phyloP scores from a whole-genome alignment of 2,113 vertebrate genomes.

The Gopherus flavomarginatus region DNA sequence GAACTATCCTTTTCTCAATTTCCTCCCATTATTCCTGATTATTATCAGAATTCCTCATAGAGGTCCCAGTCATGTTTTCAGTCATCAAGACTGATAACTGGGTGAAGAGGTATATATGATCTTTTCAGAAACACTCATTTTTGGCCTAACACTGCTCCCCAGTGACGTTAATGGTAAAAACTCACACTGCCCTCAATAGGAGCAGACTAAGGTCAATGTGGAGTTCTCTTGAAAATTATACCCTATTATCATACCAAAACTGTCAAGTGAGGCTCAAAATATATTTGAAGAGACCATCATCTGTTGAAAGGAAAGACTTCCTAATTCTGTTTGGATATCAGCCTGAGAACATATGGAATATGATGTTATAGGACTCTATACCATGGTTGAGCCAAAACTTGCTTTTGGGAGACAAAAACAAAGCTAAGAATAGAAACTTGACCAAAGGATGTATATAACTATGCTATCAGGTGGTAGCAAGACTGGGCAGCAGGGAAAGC shows the following conservation, averaged over 20 bases:
- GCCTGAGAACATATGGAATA: background rate
- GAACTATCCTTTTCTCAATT: background rate
- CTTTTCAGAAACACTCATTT: background rate
- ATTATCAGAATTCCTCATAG: background rate
- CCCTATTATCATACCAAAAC: background rate
- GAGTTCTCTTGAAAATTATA: background rate
- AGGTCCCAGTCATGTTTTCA: background rate
- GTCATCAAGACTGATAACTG: background rate
- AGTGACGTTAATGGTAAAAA: background rate
- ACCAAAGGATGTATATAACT: background rate
- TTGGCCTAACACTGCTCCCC: background rate
- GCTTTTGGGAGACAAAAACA: background rate
- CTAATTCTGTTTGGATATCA: background rate
- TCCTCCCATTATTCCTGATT: background rate
- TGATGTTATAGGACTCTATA: background rate
- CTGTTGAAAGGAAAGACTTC: background rate
- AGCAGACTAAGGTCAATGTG: background rate
- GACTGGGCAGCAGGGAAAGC: background rate
- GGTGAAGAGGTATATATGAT: too few relatives aligned
- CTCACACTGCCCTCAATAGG: accelerated
- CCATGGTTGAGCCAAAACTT: background rate
- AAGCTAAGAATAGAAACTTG: background rate
- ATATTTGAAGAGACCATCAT: background rate
- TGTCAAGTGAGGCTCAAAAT: background rate
- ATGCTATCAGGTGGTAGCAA: background rate